Base-by-base conservation (phyloP, 2,888 invertebrate species). In the Phortica magna region DNA sequence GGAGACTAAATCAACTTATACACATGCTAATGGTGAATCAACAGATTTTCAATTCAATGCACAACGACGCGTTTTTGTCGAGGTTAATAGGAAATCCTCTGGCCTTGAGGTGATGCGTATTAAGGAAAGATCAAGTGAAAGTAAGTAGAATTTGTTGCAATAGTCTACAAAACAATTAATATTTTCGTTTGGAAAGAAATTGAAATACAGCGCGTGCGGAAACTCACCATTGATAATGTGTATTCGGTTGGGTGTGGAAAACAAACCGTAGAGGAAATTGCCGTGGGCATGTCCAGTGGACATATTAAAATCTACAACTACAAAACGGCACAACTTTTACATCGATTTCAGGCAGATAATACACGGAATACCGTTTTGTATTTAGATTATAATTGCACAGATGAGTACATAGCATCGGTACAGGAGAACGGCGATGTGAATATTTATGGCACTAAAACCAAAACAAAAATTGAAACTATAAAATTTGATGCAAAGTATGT, bases 361-460 rank as follows among this genome's bases (percentile, higher is more conserved):
- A 81, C 83, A 5, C 84, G 88, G 2, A 88, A 87, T 73, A 84
- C 90, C 5, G 91, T 92, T 3, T 79, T 91, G 19, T 89, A 83
- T 77, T 80, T 92, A 76, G 92, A 92, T 77, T 92, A 90, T 72
- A 92, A 91, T 79, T 85, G 88, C 7, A 89, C 90, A 0, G 91
- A 92, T 82, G 92, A 91, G 74, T 91, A 91, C 72, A 86, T 92
- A 68, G 88, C 91, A 0, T 89, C 90, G 0, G 91, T 92, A 7
- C 87, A 89, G 53, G 92, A 92, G 75, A 89, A 84, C 78, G 92
- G 92, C 9, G 77, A 79, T 39, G 89, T 92, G 5, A 91, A 89
- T 67, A 83, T 92, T 5, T 91, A 88, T 78, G 91, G 92, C 12
- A 88, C 87, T 2, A 91, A 90, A 74, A 91, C 92, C 1, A 89